Percentiles rank a stretch among this genome's conserved stretches.
Conservation (phyloP, 2,113 vertebrate species). For the Epinephelus fuscoguttatus region DNA sequence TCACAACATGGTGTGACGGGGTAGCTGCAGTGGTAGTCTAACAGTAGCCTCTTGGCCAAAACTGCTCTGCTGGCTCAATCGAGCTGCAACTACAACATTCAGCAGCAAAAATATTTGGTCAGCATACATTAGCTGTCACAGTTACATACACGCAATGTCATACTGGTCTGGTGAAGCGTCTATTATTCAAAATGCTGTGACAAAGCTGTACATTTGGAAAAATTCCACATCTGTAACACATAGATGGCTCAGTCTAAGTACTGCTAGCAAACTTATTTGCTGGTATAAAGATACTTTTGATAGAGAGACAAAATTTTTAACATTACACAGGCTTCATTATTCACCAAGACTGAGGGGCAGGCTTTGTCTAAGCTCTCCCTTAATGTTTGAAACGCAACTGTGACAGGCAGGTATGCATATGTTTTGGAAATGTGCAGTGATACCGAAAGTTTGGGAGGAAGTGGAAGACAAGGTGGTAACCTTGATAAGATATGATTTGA, state of each 20-base stretch:
- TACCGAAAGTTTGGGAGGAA: too few species aligned
- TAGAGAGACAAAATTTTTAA: too few species aligned
- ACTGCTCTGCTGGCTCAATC: slow-evolving; percentile 9
- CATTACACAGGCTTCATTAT: too few species aligned
- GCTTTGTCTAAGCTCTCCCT: too few species aligned
- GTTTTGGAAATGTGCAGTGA: too few species aligned
- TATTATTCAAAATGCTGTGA: background rate
- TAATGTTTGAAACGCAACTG: too few species aligned
- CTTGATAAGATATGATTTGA: too few species aligned
- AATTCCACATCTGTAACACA: background rate
- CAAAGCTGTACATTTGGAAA: background rate
- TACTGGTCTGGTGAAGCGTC: background rate
- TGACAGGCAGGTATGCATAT: too few species aligned
- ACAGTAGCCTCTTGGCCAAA: background rate
- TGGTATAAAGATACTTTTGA: background rate
- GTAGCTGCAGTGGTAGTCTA: background rate
- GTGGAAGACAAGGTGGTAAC: too few species aligned
- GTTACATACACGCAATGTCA: slow-evolving; percentile 11
- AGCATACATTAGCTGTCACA: slow-evolving; percentile 19
- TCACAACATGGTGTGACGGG: slow-evolving; percentile 23
- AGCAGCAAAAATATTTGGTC: slow-evolving; percentile 36
- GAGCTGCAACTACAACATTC: background rate
- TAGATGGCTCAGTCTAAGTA: background rate
- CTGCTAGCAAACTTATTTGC: background rate
- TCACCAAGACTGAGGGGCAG: too few species aligned